phyloP scores from a whole-genome alignment of 2,797 vertebrate genomes.

The Falco peregrinus region DNA sequence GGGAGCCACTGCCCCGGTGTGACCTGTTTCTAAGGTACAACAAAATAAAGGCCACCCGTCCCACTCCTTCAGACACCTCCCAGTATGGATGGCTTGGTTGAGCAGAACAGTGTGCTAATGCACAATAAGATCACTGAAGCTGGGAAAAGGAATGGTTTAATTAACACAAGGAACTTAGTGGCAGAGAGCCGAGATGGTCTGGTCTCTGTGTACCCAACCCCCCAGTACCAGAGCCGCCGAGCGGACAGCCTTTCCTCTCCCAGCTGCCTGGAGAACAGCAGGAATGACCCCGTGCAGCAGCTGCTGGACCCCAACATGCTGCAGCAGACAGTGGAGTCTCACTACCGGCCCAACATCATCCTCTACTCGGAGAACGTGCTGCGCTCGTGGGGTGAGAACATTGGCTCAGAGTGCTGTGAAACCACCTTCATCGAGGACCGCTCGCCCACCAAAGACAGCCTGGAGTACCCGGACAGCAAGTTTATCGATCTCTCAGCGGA shows the following conservation, averaged over 20 bases:
- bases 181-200: constrained; percentile 82
- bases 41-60: neutral
- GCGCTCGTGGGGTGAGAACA: constrained; percentile 81
- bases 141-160: constrained; percentile 85
- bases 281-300: constrained; percentile 79
- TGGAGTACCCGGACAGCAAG: constrained; percentile 83
- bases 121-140: constrained; percentile 71
- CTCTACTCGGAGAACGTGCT: constrained; percentile 86
- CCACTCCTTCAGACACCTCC: neutral
- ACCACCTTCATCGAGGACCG: constrained; percentile 92
- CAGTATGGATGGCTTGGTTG: constrained; percentile 80
- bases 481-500: constrained; percentile 86
- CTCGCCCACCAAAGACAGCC: constrained; percentile 81
- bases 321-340: constrained; percentile 81
- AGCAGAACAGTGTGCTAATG: constrained; percentile 72
- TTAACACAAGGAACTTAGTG: constrained; percentile 85
- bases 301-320: constrained; percentile 87
- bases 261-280: constrained; percentile 51
- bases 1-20: constrained; percentile 63
- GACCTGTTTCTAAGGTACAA: constrained; percentile 50
- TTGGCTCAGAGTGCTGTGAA: constrained; percentile 86
- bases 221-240: constrained; percentile 83
- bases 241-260: constrained; percentile 67
- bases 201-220: constrained; percentile 84
- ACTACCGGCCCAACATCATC: constrained; percentile 85